These are phyloP conservation scores for Sebastes steindachneri DNA, from an alignment of 2,797 vertebrate genomes.

Conservation along the genomic window DNA sequence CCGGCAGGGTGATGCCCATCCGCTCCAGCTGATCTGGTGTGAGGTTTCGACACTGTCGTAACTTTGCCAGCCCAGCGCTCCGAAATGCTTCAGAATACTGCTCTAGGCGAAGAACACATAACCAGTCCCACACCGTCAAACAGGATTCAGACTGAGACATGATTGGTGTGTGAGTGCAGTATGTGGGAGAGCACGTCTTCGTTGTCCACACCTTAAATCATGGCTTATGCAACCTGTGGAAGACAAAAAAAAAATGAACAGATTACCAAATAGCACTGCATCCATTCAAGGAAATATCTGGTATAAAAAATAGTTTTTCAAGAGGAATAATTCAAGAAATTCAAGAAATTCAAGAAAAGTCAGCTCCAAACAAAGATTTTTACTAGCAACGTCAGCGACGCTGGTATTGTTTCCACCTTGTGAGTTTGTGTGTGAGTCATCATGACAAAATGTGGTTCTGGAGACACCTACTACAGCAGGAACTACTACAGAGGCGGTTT, in stretches of 20 bases:
- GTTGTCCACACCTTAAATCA: conserved; percentile 47
- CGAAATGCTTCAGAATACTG: conserved; percentile 87
- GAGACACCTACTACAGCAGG: not conserved
- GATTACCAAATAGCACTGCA: not conserved
- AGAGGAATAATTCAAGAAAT: not conserved
- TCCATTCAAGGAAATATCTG: not conserved
- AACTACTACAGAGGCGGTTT: not conserved
- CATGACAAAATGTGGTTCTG: not conserved
- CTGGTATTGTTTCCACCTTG: not conserved
- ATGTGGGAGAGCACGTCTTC: not conserved
- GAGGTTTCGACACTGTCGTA: conserved; percentile 85
- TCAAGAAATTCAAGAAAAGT: not conserved
- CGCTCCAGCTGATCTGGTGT: conserved; percentile 77
- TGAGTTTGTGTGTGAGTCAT: not conserved
- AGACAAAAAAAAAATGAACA: conserved; percentile 15
- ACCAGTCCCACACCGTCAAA: conserved; percentile 84
- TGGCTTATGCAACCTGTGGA: conserved; percentile 48
- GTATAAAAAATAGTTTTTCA: not conserved
- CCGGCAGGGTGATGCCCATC: conserved; percentile 88
- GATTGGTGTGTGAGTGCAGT: not conserved
- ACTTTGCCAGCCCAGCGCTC: conserved; percentile 67
- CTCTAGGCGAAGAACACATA: conserved; percentile 87
- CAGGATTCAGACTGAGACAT: conserved; percentile 67
- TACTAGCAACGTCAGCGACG: not conserved
- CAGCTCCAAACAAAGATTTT: not conserved